phyloP scores from a whole-genome alignment of 2,797 vertebrate species.

The Columba guinea region DNA sequence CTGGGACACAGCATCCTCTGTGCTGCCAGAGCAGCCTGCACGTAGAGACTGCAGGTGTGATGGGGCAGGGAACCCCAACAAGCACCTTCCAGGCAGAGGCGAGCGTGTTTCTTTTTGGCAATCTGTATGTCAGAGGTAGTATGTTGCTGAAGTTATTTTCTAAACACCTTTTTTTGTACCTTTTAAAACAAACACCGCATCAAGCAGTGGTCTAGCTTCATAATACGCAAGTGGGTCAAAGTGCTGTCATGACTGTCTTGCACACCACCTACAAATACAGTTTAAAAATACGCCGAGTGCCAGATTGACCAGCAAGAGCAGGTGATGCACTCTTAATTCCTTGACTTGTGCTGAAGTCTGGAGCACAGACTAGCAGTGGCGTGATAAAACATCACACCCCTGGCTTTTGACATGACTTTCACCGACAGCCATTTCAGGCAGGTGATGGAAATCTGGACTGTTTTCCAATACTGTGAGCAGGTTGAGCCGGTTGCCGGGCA shows the following conservation, averaged over 20 bases:
- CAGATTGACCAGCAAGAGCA: background rate
- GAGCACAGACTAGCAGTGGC: background rate
- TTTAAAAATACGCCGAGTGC: background rate
- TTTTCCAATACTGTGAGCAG: background rate
- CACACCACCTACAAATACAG: background rate
- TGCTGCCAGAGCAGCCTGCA: background rate
- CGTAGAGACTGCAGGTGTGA: background rate
- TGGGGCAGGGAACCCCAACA: background rate
- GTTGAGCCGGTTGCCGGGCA: background rate
- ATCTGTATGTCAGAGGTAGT: slow-evolving; percentile 62
- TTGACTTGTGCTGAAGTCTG: background rate
- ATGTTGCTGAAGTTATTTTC: slow-evolving; percentile 8
- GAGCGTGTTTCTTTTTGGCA: background rate
- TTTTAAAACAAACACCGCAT: slow-evolving; percentile 11
- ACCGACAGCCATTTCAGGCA: background rate
- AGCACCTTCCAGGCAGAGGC: fast-evolving
- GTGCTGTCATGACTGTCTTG: background rate
- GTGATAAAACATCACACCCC: background rate
- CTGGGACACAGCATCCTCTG: background rate
- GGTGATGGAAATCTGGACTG: background rate
- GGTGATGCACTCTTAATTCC: background rate
- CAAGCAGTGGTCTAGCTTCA: background rate
- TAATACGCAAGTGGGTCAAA: background rate
- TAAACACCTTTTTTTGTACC: background rate
- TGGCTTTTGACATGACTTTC: background rate